phyloP scores from a whole-genome alignment of 2,888 invertebrate genomes.

The Drosophila dives region DNA sequence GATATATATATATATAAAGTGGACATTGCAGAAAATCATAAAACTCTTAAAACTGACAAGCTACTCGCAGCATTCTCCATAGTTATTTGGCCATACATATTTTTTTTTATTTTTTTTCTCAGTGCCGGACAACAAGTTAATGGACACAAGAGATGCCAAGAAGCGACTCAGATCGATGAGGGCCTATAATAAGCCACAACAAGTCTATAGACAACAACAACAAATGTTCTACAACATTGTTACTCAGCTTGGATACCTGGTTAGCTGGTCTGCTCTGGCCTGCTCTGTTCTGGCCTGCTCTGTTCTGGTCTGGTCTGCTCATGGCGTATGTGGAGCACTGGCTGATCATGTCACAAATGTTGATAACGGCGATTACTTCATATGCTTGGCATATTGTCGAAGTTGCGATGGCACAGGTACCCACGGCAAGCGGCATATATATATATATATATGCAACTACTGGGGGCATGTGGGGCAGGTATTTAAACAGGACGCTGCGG shows the following conservation, averaged over 20 bases:
- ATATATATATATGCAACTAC: no score
- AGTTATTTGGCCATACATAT: conserved; percentile 18
- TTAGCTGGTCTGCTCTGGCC: conserved; percentile 1
- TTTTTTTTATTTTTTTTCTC: not conserved
- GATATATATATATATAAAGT: not conserved
- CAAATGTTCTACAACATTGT: conserved; percentile 37
- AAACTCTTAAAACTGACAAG: conserved; percentile 15
- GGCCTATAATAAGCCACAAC: conserved; percentile 50
- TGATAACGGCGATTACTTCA: conserved; percentile 83
- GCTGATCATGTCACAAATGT: conserved; percentile 79
- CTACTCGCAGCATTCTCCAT: conserved; percentile 20
- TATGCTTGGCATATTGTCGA: conserved; percentile 80
- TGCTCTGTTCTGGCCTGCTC: conserved; percentile 5
- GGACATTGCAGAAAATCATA: not conserved
- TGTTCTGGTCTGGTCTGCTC: conserved; percentile 32
- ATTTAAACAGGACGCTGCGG: conserved; percentile 34
- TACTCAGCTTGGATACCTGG: not conserved
- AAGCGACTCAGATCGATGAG: conserved; percentile 60
- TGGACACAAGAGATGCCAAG: conserved; percentile 43
- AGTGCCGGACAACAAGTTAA: conserved; percentile 16
- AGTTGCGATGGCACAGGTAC: conserved; percentile 59
- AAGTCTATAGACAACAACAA: conserved; percentile 29
- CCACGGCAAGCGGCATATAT: not conserved
- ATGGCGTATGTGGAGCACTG: conserved; percentile 62
- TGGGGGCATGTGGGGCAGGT: conserved; percentile 23